Percentiles rank a stretch among this genome's conserved stretches.
Evolutionary conservation across 2,888 invertebrate species (phyloP).

Genomic region (Papilio demoleus): DNA sequence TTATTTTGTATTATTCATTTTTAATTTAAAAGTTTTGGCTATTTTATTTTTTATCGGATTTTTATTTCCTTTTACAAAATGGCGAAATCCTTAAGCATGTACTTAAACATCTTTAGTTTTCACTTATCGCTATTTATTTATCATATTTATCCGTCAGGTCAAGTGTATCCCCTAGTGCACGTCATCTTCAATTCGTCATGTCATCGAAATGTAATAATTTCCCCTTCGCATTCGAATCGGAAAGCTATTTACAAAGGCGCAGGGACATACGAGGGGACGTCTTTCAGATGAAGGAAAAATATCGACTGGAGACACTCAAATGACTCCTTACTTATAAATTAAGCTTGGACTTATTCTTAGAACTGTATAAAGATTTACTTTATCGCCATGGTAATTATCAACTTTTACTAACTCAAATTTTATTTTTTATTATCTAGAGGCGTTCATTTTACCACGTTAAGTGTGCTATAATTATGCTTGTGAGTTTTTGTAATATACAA

Average conservation of each 20-base stretch:
- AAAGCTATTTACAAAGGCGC: slow-evolving; percentile 76
- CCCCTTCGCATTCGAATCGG: slow-evolving; percentile 63
- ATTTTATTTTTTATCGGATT: no score
- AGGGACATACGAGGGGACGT: slow-evolving; percentile 58
- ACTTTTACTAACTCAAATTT: neutral
- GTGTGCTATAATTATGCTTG: neutral
- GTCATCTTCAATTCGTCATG: slow-evolving; percentile 77
- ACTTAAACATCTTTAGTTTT: neutral
- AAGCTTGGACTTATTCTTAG: slow-evolving; percentile 47
- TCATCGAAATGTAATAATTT: slow-evolving; percentile 81
- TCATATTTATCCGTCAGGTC: slow-evolving; percentile 52
- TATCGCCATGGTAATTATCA: slow-evolving; percentile 2
- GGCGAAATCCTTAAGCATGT: no score
- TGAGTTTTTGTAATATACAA: no score
- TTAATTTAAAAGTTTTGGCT: no score
- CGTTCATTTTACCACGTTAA: neutral
- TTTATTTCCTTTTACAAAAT: no score
- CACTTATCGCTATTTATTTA: slow-evolving; percentile 17
- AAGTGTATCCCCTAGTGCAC: slow-evolving; percentile 59
- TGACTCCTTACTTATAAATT: slow-evolving; percentile 55
- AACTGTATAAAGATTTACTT: slow-evolving; percentile 33
- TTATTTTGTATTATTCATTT: no score
- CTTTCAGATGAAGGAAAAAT: slow-evolving; percentile 59
- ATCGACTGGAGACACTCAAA: slow-evolving; percentile 60
- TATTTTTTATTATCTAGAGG: neutral